A percentile compares a stretch with the other conserved stretches of the same genome.
Conservation (phyloP, 2,888 invertebrate species). For the Stegana nigrithorax region DNA sequence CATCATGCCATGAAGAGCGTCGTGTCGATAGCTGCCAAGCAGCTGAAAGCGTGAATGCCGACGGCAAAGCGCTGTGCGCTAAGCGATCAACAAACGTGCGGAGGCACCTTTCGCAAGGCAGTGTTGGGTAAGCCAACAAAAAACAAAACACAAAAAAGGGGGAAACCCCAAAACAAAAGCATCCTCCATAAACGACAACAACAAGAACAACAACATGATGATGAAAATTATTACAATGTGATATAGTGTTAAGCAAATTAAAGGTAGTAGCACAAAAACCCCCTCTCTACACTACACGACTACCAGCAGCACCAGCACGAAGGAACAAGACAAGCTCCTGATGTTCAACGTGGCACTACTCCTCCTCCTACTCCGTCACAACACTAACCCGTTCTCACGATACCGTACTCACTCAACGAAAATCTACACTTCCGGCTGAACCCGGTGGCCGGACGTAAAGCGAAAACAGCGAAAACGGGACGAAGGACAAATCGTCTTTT, state of each 20-base stretch:
- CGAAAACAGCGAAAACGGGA: conserved; percentile 39
- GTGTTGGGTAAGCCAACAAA: conserved; percentile 17
- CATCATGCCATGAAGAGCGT: too few species aligned
- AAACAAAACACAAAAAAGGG: conserved; percentile 21
- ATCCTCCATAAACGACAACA: conserved; percentile 4
- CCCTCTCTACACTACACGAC: conserved; percentile 9
- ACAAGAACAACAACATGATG: conserved; percentile 13
- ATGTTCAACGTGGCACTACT: too few species aligned
- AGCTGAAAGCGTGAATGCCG: conserved; percentile 24
- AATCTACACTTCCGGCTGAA: conserved; percentile 41
- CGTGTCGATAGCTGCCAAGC: too few species aligned
- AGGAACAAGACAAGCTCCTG: too few species aligned
- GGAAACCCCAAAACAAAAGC: conserved; percentile 47
- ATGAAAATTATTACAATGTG: conserved; percentile 50
- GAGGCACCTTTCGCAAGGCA: conserved; percentile 19
- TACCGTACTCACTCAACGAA: conserved; percentile 18
- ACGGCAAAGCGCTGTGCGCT: conserved; percentile 27
- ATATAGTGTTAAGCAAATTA: conserved; percentile 63
- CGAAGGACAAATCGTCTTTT: too few species aligned
- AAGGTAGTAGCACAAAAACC: conserved; percentile 29
- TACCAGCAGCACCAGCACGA: too few species aligned
- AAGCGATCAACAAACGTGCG: conserved; percentile 23
- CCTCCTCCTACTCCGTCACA: too few species aligned
- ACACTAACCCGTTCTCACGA: not conserved
- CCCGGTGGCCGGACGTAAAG: too few species aligned